Percentiles rank a stretch among this genome's conserved stretches.
These are phyloP conservation scores for Gallinago paraguaiae DNA, from an alignment of 2,113 vertebrate species.

Conservation along the genomic window DNA sequence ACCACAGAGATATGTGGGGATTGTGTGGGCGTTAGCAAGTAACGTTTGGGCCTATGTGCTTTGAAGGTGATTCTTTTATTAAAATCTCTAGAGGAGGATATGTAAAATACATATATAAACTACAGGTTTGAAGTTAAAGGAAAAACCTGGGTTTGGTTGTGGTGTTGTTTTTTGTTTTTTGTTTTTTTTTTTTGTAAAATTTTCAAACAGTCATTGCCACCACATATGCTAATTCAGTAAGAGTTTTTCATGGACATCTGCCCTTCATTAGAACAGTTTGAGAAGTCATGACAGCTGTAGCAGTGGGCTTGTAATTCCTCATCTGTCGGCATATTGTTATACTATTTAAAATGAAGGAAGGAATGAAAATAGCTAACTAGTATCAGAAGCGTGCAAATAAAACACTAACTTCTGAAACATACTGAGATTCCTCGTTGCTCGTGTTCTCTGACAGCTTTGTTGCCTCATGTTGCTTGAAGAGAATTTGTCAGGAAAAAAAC, in stretches of 20 bases:
- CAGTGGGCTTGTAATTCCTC: constrained; percentile 54
- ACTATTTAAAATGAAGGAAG: constrained; percentile 31
- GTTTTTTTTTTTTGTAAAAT: neutral
- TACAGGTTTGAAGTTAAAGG: neutral
- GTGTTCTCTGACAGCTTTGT: constrained; percentile 4
- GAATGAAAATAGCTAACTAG: constrained; percentile 6
- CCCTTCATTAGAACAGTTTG: constrained; percentile 30
- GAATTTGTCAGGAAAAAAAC: neutral
- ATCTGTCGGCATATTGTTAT: neutral
- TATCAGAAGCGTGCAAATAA: constrained; percentile 7
- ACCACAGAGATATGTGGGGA: neutral
- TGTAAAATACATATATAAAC: neutral
- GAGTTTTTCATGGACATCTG: constrained; percentile 26
- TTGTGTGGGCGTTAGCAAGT: neutral
- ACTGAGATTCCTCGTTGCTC: constrained; percentile 20
- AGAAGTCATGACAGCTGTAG: constrained; percentile 49
- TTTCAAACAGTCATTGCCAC: neutral
- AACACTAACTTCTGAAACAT: constrained; percentile 25
- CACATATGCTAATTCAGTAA: neutral
- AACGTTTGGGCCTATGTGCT: neutral
- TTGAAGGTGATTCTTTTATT: neutral
- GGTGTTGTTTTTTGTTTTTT: neutral
- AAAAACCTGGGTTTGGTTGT: neutral
- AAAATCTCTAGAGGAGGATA: neutral
- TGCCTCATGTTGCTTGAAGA: neutral